Base-by-base conservation (phyloP, 2,888 invertebrate species). In the Leptura quadrifasciata region DNA sequence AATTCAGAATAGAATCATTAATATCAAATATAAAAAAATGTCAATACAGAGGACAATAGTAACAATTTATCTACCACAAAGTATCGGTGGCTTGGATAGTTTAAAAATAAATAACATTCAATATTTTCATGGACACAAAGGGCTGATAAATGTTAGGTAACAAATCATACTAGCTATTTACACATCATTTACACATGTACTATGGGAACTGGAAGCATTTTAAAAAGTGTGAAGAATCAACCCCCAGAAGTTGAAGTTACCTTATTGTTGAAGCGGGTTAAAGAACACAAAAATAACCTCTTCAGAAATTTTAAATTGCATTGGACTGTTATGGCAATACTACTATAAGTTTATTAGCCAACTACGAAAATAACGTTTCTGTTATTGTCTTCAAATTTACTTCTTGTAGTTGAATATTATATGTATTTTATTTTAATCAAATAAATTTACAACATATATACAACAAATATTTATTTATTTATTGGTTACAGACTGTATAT, bases 171-270 rank as follows among this genome's bases (percentile, higher is more conserved):
- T 79, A 75, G 79, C 78, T 81, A 83, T 84, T 85, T 85, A 85
- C 83, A 83, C 84, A 81, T 84, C 83, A 82, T 83, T 84, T 84
- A 83, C 83, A 84, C 83, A 81, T 83, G 81, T 82, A 81, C 80
- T 81, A 67, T 74, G 79, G 78, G 72, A 79, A 79, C 76, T 68
- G 75, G 70, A 74, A 77, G 31, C 72, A 65, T 52, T 63, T 39
- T 55, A 81, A 81, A 80, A 85, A 84, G 86, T 85, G 85, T 84
- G 84, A 86, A 85, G 83, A 85, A 85, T 84, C 85, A 85, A 85
- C 86, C 85, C 85, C 84, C 79, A 80, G 75, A 81, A 82, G 79
- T 74, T 80, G 79, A 72, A 79, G 77, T 81, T 78, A 74, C 76
- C 79, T 80, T 68, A 79, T 83, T 83, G 81, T 82, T 69, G 57